A percentile compares a stretch with the other conserved stretches of the same genome.
These are phyloP conservation scores for Cariama cristata DNA, from an alignment of 2,113 vertebrate species.

Conservation along the genomic window DNA sequence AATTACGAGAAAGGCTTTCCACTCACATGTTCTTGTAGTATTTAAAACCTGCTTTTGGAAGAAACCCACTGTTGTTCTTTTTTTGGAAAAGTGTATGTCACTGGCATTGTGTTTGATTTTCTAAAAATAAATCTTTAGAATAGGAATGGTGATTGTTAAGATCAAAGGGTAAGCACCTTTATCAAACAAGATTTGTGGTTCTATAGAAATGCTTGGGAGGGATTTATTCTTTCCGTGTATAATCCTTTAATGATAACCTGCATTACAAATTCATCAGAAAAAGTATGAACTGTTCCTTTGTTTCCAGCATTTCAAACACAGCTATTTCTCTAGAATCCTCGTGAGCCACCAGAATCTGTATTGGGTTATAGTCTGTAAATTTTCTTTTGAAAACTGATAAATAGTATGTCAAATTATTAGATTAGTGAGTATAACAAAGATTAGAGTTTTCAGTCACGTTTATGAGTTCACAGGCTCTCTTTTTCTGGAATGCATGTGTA, in stretches of 20 bases:
- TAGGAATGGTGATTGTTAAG: constrained; percentile 3
- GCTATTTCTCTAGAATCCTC: background rate
- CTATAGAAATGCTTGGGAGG: background rate
- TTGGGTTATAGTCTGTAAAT: background rate
- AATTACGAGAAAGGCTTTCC: background rate
- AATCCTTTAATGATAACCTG: constrained; percentile 19
- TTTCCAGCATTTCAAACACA: constrained; percentile 22
- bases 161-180: constrained; percentile 32
- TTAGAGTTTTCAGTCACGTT: background rate
- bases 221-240: background rate
- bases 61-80: background rate
- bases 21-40: background rate
- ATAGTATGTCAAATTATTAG: background rate
- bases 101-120: background rate
- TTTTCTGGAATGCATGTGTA: background rate
- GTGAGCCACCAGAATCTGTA: background rate
- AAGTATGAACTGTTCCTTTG: background rate
- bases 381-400: background rate
- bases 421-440: background rate
- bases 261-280: background rate
- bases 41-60: background rate
- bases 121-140: constrained; percentile 27
- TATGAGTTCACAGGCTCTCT: background rate
- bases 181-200: constrained; percentile 22
- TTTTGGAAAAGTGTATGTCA: background rate